Conservation (phyloP, 1,140 invertebrate genomes). For the Daktulosphaira vitifoliae region DNA sequence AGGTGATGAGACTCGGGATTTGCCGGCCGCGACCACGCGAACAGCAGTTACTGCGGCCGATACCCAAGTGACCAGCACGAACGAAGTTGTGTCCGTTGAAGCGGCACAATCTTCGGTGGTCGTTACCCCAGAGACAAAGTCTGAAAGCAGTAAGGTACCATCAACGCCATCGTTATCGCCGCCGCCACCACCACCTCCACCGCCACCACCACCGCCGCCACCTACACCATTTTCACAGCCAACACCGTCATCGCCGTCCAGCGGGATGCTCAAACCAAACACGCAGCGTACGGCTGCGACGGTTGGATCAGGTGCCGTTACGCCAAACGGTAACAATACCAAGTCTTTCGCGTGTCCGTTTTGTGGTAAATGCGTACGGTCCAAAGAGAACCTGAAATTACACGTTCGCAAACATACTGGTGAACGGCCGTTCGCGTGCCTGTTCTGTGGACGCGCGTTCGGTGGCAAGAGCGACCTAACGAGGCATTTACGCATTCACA, state of each 20-base stretch:
- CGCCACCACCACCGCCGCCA: conserved; percentile 40
- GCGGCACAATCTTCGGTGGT: conserved; percentile 40
- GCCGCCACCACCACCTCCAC: too few relatives aligned
- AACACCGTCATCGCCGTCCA: conserved; percentile 40
- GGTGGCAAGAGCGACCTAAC: conserved; percentile 79
- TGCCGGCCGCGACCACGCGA: conserved; percentile 15
- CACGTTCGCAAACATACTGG: conserved; percentile 84
- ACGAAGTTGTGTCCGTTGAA: conserved; percentile 56
- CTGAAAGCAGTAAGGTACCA: conserved; percentile 9
- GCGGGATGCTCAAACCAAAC: conserved; percentile 15
- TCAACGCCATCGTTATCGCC: conserved; percentile 39
- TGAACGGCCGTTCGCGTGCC: conserved; percentile 74
- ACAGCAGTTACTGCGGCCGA: conserved; percentile 41
- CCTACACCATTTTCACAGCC: too few relatives aligned
- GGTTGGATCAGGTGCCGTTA: conserved; percentile 37
- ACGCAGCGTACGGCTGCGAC: conserved; percentile 6
- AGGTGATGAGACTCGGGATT: conserved; percentile 22
- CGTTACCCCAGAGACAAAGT: conserved; percentile 21
- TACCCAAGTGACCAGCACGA: conserved; percentile 60
- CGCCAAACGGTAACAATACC: conserved; percentile 33
- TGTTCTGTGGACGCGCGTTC: conserved; percentile 76
- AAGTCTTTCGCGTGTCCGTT: conserved; percentile 69
- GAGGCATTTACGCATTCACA: conserved; percentile 75
- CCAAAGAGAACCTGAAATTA: conserved; percentile 77
- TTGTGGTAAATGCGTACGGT: conserved; percentile 78